Conservation (phyloP, 1,140 invertebrate species). For the Sitodiplosis mosellana region DNA sequence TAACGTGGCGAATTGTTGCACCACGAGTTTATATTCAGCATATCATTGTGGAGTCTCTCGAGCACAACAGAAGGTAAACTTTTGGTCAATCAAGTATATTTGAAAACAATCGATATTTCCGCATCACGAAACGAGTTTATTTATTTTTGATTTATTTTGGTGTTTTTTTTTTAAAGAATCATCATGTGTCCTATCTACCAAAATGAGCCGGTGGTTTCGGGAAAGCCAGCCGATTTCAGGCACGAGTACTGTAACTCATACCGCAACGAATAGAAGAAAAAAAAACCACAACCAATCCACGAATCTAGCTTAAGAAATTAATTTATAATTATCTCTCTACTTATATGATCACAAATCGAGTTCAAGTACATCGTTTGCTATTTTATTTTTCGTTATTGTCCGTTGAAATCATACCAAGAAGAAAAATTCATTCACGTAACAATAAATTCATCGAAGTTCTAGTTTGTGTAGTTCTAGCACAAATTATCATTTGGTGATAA, state of each 20-base stretch:
- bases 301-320: not conserved
- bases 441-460: not conserved
- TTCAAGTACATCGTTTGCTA: too few species aligned
- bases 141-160: too few species aligned
- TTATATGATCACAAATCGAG: not conserved
- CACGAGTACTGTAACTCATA: not conserved
- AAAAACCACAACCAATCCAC: not conserved
- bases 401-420: too few species aligned
- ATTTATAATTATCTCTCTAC: not conserved
- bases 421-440: too few species aligned
- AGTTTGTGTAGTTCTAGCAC: not conserved
- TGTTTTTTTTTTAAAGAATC: not conserved
- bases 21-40: constrained; percentile 51
- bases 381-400: too few species aligned
- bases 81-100: not conserved
- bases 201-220: too few species aligned
- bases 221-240: too few species aligned
- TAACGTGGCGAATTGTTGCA: constrained; percentile 60
- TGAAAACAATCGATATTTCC: too few species aligned
- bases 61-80: constrained; percentile 38
- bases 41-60: constrained; percentile 48
- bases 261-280: not conserved
- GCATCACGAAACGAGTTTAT: too few species aligned
- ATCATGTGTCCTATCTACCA: not conserved
- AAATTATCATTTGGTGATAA: not conserved